These are phyloP conservation scores for Telmatherina bonti DNA, from an alignment of 2,797 vertebrate species.

Conservation along the genomic window DNA sequence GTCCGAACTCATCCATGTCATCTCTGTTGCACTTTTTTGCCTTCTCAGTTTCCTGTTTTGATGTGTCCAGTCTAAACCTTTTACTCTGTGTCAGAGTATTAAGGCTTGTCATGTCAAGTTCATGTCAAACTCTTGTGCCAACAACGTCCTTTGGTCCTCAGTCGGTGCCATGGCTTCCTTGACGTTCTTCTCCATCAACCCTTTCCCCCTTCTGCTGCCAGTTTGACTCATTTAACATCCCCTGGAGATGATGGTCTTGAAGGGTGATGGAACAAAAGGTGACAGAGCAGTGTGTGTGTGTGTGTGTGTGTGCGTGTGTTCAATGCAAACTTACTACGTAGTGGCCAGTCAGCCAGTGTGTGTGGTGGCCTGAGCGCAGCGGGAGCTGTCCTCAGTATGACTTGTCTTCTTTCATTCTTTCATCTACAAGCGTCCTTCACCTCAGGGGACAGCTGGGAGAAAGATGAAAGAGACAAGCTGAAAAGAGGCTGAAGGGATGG, in stretches of 20 bases:
- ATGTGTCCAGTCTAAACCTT: slow-evolving; percentile 65
- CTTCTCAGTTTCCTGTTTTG: slow-evolving; percentile 68
- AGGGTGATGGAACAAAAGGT: slow-evolving; percentile 71
- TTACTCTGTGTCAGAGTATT: slow-evolving; percentile 69
- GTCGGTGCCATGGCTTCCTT: slow-evolving; percentile 39
- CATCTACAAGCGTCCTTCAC: slow-evolving; percentile 49
- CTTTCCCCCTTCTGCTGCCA: slow-evolving; percentile 40
- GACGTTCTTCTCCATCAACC: slow-evolving; percentile 52
- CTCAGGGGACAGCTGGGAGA: slow-evolving; percentile 56
- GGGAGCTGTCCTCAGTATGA: slow-evolving; percentile 52
- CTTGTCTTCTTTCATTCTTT: slow-evolving; percentile 59
- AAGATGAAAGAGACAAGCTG: slow-evolving; percentile 58
- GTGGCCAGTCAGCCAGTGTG: slow-evolving; percentile 47
- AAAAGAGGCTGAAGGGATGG: slow-evolving; percentile 19
- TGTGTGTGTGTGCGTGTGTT: slow-evolving; percentile 70
- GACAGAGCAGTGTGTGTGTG: slow-evolving; percentile 65
- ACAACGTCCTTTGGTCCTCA: slow-evolving; percentile 18
- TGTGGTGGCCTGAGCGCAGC: slow-evolving; percentile 77
- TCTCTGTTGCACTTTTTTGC: slow-evolving; percentile 23
- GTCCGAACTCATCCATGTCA: slow-evolving; percentile 11
- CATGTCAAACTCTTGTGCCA: slow-evolving; percentile 32
- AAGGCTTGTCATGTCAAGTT: slow-evolving; percentile 57
- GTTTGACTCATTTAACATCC: slow-evolving; percentile 66
- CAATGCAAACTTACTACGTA: slow-evolving; percentile 46
- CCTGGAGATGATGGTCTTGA: slow-evolving; percentile 59